Base-by-base conservation (phyloP, 2,797 vertebrate species). In the Menidia menidia region DNA sequence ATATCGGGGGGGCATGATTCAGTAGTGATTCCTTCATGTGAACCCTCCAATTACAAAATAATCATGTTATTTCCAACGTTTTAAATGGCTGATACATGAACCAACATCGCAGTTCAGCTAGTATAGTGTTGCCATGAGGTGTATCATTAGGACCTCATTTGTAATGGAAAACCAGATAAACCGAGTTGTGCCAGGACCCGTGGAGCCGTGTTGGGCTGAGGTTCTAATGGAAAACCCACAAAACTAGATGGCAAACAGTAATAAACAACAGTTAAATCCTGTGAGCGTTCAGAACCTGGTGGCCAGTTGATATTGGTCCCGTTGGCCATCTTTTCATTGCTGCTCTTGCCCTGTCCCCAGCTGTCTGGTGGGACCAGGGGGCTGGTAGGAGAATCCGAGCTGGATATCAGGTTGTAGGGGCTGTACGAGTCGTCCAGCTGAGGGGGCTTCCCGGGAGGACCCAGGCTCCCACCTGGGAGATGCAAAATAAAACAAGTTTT, bases 271-370 rank as follows among this genome's bases (percentile, higher is more conserved):
- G 35, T 7, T 39, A 39, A 39, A 25, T 25, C 25, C 25, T 25
- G 35, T 39, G 35, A 15, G 3, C 2, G 0, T 41, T 73, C 6
- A 68, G 76, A 10, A 99, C 98, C 98, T 95, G 98, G 98, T 77
- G 98, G 98, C 98, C 97, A 99, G 95, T 94, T 99, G 80, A 98
- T 97, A 92, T 96, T 98, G 90, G 96, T 97, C 90, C 97, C 97
- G 39, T 97, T 98, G 80, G 97, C 94, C 91, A 98, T 97, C 91
- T 99, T 98, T 80, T 99, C 97, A 78, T 87, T 96, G 91, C 94
- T 95, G n/a, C 94, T 92, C 94, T 98, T 99, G 93, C 95, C 95
- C 93, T 96, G 96, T 71, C 96, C 95, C 98, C 98, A 99, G 94
- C 95, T 98, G 89, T 99, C 97, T 73, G 95, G 95, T 82, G 96